Conservation (phyloP, 2,113 vertebrate species). For the Morone chrysops region DNA sequence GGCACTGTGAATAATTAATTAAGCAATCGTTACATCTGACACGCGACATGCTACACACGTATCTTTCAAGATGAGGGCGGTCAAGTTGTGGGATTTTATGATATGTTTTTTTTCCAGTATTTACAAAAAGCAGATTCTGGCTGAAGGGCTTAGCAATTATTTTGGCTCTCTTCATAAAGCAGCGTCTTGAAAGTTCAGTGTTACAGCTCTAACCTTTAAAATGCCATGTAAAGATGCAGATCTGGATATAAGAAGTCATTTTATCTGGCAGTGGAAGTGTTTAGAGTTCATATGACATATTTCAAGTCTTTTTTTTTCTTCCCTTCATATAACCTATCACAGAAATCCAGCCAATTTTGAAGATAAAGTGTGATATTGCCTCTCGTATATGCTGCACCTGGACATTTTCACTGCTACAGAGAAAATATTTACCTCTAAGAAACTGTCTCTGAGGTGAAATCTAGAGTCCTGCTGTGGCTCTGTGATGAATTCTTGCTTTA, state of each 20-base stretch:
- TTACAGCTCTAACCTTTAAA: slow-evolving; percentile 35
- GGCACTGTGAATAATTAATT: slow-evolving; percentile 48
- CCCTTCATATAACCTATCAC: slow-evolving; percentile 4
- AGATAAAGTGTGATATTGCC: slow-evolving; percentile 19
- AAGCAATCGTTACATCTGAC: slow-evolving; percentile 28
- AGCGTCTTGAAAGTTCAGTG: slow-evolving; percentile 31
- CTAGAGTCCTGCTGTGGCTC: slow-evolving; percentile 30
- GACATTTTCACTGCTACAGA: slow-evolving; percentile 36
- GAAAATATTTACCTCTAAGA: slow-evolving; percentile 55
- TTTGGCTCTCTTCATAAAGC: background rate
- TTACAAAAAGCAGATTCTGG: slow-evolving; percentile 6
- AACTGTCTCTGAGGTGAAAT: slow-evolving; percentile 45
- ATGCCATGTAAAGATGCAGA: slow-evolving; percentile 23
- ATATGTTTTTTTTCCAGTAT: background rate
- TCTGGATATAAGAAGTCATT: slow-evolving; percentile 1
- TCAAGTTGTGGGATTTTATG: background rate
- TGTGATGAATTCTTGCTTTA: slow-evolving; percentile 54
- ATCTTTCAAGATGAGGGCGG: background rate
- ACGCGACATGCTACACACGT: background rate
- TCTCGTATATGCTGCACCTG: slow-evolving; percentile 27
- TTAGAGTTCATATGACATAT: slow-evolving; percentile 20
- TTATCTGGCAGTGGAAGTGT: slow-evolving; percentile 5
- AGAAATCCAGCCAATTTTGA: slow-evolving; percentile 4
- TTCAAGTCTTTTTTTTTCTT: slow-evolving; percentile 3
- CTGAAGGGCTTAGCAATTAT: slow-evolving; percentile 15